Evolutionary conservation across 1,140 invertebrate genomes (phyloP), one percentile per base, ranked within the genome.

Genomic region (Drosophila pseudoobscura): DNA sequence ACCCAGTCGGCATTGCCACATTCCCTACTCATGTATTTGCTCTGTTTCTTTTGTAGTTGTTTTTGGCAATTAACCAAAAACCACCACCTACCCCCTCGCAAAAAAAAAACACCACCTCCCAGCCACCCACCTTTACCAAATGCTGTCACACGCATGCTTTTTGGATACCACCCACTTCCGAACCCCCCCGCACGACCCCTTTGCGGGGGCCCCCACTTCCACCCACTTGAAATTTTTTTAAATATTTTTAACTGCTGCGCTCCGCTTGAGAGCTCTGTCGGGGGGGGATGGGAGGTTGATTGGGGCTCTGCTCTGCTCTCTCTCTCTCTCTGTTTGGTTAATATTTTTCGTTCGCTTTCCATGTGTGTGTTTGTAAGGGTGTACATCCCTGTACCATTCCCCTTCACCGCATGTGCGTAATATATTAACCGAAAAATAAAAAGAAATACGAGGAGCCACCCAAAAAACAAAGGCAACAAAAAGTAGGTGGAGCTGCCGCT

Each of bases 161-260:
- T 65, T 69, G 45, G 29, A 39, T 41, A 6, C 24, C 41, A 56
- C 13, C 31, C 54, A 56, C 26, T 44, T 11, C 20, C 20, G 20
- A 20, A 20, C 1, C 20, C 20, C 53, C 41, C 44, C 31, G 26
- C 39, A 39, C 22, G 44, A 26, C 22, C 15, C 35, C 26, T 15
- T 26, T 29, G 29, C 31, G 39, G 46, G 44, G 13, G 9, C 43
- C 35, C 54, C 20, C 70, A 47, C 65, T 35, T 46, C 63, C 49
- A 53, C 63, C 54, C 62, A 68, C 78, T 85, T 65, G 78, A 82
- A 78, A 78, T 65, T 85, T 85, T 82, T 85, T 85, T 72, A 85
- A 85, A 85, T 85, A 85, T 85, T 87, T 85, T 85, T 87, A 85
- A 87, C 82, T 80, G 82, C 82, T 80, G 75, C 77, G 76, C 80